phyloP scores from a whole-genome alignment of 2,888 invertebrate species.

The Herminia tarsipennalis region DNA sequence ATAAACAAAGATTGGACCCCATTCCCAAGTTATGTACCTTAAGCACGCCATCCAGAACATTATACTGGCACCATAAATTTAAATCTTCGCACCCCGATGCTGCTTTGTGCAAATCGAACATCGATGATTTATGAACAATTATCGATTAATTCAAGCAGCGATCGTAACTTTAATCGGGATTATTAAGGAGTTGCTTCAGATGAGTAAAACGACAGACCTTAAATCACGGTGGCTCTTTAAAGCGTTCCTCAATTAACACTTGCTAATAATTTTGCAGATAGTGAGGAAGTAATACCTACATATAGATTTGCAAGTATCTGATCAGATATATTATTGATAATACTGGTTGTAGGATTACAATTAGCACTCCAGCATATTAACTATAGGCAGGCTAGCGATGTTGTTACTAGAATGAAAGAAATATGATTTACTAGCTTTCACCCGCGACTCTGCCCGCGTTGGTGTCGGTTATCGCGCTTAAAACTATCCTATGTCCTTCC shows the following conservation, averaged over 20 bases:
- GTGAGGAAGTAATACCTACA: too few species aligned
- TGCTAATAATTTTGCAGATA: constrained; percentile 35
- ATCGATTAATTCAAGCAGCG: constrained; percentile 86
- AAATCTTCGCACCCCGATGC: constrained; percentile 82
- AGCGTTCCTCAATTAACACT: constrained; percentile 55
- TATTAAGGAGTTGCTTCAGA: constrained; percentile 70
- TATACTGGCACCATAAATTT: constrained; percentile 76
- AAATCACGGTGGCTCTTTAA: constrained; percentile 62
- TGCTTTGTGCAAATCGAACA: constrained; percentile 83
- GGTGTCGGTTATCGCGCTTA: too few species aligned
- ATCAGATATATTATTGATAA: too few species aligned
- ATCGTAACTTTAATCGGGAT: constrained; percentile 81
- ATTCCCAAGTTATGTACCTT: constrained; percentile 72
- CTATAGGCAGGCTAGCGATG: too few species aligned
- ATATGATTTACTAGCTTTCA: too few species aligned
- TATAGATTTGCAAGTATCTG: too few species aligned
- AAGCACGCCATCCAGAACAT: constrained; percentile 77
- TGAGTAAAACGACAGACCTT: constrained; percentile 61
- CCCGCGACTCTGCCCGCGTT: too few species aligned
- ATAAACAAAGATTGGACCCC: constrained; percentile 75
- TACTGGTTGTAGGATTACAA: too few species aligned
- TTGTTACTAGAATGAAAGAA: too few species aligned
- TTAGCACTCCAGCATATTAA: too few species aligned
- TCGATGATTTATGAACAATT: constrained; percentile 85
- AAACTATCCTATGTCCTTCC: too few species aligned